Conservation (phyloP, 2,888 invertebrate species). For the Ormyrus nitidulus region DNA sequence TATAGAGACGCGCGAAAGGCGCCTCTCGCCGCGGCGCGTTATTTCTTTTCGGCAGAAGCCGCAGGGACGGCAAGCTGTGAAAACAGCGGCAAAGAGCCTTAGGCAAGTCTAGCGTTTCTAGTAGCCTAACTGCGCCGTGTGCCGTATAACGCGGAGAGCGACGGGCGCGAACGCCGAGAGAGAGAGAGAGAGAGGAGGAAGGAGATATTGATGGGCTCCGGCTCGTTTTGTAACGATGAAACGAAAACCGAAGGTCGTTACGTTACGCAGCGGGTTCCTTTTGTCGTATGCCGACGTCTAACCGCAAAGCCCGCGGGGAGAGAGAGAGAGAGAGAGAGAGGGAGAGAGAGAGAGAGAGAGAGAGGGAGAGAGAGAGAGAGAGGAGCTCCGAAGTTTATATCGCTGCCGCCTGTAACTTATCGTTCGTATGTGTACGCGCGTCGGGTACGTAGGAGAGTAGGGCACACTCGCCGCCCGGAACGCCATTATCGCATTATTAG, state of each 20-base stretch:
- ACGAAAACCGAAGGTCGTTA: slow-evolving; percentile 74
- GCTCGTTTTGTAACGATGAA: slow-evolving; percentile 68
- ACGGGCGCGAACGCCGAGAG: slow-evolving; percentile 1
- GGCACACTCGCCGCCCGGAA: slow-evolving; percentile 3
- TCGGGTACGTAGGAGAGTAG: not conserved
- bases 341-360: slow-evolving; percentile 29
- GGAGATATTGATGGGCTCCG: too few species aligned
- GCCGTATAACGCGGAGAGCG: not conserved
- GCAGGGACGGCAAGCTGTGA: slow-evolving; percentile 68
- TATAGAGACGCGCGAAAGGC: slow-evolving; percentile 2
- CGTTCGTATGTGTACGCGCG: slow-evolving; percentile 47
- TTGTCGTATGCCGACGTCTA: slow-evolving; percentile 74
- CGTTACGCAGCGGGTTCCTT: slow-evolving; percentile 73
- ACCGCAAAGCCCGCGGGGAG: slow-evolving; percentile 65
- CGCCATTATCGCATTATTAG: slow-evolving; percentile 45
- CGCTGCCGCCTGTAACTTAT: slow-evolving; percentile 19
- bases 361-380: slow-evolving; percentile 30
- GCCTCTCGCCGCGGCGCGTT: slow-evolving; percentile 29
- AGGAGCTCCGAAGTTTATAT: slow-evolving; percentile 2
- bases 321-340: slow-evolving; percentile 44
- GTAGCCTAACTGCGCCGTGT: not conserved
- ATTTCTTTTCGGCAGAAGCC: slow-evolving; percentile 14
- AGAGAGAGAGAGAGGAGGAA: slow-evolving; percentile 12
- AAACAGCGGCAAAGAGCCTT: slow-evolving; percentile 61
- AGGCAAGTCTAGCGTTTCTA: not conserved